A percentile compares a stretch with the other conserved stretches of the same genome.
Evolutionary conservation across 2,797 vertebrate species (phyloP).

Genomic region (Myioborus melanocephalus): DNA sequence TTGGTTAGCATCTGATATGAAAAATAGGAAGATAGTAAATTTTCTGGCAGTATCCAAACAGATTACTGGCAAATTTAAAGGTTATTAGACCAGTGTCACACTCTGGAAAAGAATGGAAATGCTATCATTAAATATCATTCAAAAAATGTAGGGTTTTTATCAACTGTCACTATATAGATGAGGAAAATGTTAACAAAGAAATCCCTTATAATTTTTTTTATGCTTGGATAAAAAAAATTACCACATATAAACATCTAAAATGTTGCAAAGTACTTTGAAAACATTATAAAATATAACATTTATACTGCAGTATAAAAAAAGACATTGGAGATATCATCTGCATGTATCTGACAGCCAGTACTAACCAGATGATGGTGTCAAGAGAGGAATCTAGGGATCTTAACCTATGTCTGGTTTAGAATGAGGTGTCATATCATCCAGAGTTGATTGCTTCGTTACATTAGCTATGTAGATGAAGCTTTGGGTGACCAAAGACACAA

Average conservation of each 20-base stretch:
- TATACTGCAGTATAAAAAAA: background rate
- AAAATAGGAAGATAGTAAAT: background rate
- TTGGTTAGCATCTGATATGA: background rate
- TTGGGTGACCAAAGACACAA: background rate
- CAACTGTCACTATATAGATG: background rate
- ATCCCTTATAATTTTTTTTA: background rate
- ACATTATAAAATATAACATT: background rate
- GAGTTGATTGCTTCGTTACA: background rate
- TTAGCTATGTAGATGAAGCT: background rate
- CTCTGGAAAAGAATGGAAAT: background rate
- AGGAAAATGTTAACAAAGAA: background rate
- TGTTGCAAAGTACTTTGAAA: background rate
- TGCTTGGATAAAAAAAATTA: background rate
- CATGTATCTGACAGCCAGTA: background rate
- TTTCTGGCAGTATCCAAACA: background rate
- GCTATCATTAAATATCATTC: background rate
- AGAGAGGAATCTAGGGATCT: background rate
- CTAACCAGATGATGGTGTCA: background rate
- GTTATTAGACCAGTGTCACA: background rate
- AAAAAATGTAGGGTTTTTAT: background rate
- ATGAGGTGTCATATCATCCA: background rate
- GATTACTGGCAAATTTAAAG: background rate
- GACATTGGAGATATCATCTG: background rate
- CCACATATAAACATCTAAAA: background rate
- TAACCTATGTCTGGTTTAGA: background rate